Evolutionary conservation across 2,888 invertebrate genomes (phyloP).

Genomic region (Helicoverpa assulta): DNA sequence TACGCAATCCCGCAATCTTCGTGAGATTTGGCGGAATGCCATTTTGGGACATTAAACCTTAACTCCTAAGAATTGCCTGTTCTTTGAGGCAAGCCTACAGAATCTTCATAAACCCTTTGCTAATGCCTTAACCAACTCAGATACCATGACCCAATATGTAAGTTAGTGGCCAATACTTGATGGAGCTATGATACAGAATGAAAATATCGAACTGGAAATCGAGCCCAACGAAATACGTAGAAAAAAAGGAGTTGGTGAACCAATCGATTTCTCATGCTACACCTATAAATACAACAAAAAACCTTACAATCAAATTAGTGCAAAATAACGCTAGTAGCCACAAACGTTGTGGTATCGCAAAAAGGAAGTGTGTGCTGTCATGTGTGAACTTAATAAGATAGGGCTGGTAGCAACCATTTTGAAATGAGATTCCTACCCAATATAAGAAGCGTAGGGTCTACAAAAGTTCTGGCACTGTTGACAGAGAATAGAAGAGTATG

Average conservation of each 20-base stretch:
- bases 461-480: too few species aligned
- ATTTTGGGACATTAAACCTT: too few species aligned
- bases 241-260: not conserved
- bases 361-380: conserved; percentile 31
- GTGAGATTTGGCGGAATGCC: too few species aligned
- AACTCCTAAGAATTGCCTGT: too few species aligned
- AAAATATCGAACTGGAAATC: not conserved
- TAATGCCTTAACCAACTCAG: too few species aligned
- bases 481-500: too few species aligned
- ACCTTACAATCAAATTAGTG: not conserved
- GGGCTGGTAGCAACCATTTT: not conserved
- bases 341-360: conserved; percentile 15
- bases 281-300: not conserved
- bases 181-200: not conserved
- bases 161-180: too few species aligned
- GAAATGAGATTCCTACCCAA: not conserved
- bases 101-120: too few species aligned
- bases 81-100: too few species aligned
- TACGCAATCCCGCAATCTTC: not conserved
- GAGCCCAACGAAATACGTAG: not conserved
- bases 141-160: too few species aligned
- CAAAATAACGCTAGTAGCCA: not conserved
- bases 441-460: not conserved
- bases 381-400: conserved; percentile 21
- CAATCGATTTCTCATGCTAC: not conserved